Evolutionary conservation across 1,140 invertebrate genomes (phyloP).

Genomic region (Drosophila kepulauana): DNA sequence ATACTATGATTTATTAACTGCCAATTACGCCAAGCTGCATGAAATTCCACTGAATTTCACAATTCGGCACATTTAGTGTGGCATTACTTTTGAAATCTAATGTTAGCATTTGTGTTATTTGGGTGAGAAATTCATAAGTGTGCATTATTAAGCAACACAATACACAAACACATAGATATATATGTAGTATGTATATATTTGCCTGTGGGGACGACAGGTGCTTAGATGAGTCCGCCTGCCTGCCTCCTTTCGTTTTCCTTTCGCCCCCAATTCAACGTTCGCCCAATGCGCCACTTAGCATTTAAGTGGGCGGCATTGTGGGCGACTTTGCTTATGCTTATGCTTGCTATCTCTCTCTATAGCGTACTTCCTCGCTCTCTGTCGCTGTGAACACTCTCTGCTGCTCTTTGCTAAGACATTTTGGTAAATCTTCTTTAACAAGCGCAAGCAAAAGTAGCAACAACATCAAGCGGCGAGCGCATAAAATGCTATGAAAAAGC

Average conservation of each 20-base stretch:
- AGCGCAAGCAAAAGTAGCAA: slow-evolving; percentile 62
- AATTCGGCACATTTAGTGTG: not conserved
- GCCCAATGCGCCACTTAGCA: slow-evolving; percentile 74
- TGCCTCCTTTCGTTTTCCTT: not conserved
- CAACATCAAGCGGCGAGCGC: slow-evolving; percentile 55
- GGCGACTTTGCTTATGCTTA: slow-evolving; percentile 8
- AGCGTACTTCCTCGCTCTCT: not conserved
- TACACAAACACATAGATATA: slow-evolving; percentile 13
- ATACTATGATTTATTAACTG: not conserved
- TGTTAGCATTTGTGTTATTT: slow-evolving; percentile 23
- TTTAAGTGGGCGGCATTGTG: slow-evolving; percentile 78
- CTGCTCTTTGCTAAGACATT: slow-evolving; percentile 66
- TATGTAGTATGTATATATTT: not conserved
- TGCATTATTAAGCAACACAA: slow-evolving; percentile 46
- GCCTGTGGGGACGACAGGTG: slow-evolving; percentile 41
- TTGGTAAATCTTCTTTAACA: slow-evolving; percentile 81
- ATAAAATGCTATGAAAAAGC: slow-evolving; percentile 83
- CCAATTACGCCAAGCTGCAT: not conserved
- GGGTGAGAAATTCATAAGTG: slow-evolving; percentile 47
- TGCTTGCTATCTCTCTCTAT: not conserved
- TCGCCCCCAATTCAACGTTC: not conserved
- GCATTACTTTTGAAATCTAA: slow-evolving; percentile 26
- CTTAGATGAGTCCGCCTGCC: slow-evolving; percentile 15
- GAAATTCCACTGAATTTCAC: not conserved
- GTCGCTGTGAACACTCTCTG: not conserved